phyloP scores from a whole-genome alignment of 2,888 invertebrate species.

The Salticus scenicus region DNA sequence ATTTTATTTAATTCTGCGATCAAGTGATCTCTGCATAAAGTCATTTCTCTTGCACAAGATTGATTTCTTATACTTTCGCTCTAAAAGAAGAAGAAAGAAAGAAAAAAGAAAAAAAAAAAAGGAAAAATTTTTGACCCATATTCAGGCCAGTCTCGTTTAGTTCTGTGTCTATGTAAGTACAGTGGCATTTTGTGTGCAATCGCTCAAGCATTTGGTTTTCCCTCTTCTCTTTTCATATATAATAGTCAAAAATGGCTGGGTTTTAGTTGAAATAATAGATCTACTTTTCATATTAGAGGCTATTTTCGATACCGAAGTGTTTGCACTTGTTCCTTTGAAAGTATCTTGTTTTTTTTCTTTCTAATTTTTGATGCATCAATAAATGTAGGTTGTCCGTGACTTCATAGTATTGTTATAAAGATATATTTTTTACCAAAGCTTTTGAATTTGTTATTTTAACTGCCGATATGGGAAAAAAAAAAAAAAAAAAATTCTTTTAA shows the following conservation, averaged over 20 bases:
- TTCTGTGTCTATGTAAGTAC: not conserved
- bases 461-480: no score
- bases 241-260: not conserved
- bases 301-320: not conserved
- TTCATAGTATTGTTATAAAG: not conserved
- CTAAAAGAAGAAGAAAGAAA: no score
- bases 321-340: not conserved
- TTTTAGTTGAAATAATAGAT: not conserved
- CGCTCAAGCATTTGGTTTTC: not conserved
- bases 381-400: not conserved
- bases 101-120: no score
- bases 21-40: no score
- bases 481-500: no score
- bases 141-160: not conserved
- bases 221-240: not conserved
- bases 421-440: not conserved
- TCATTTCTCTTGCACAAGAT: no score
- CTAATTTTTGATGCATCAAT: no score
- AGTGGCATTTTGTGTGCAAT: not conserved
- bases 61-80: slow-evolving; percentile 11
- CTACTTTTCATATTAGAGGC: not conserved
- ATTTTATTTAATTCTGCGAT: no score
- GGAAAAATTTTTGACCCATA: not conserved
- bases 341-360: not conserved
- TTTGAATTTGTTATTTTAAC: no score